These are phyloP conservation scores for Cryptoblepharus egeriae DNA, from an alignment of 2,797 vertebrate genomes.

Conservation along the genomic window DNA sequence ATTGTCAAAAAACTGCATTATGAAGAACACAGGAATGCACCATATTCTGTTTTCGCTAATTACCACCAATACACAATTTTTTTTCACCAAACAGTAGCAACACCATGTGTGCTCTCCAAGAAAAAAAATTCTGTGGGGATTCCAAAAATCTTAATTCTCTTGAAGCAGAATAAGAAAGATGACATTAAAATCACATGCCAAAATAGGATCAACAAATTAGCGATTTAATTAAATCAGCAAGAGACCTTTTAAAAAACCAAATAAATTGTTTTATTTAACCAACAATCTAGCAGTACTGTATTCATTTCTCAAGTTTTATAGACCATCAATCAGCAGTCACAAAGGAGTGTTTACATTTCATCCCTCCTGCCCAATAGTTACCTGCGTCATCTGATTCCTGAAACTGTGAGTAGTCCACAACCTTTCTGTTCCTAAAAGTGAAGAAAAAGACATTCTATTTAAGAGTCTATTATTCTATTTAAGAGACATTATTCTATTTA, in stretches of 20 bases:
- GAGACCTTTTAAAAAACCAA: no score
- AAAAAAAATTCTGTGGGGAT: slow-evolving; percentile 21
- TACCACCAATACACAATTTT: slow-evolving; percentile 14
- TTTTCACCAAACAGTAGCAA: slow-evolving; percentile 31
- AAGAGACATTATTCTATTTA: no score
- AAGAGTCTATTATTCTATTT: no score
- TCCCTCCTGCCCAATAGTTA: slow-evolving; percentile 67
- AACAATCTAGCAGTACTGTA: no score
- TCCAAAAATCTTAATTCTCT: slow-evolving; percentile 24
- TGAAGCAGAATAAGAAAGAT: neutral
- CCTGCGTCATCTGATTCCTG: slow-evolving; percentile 98
- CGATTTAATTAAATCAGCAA: no score
- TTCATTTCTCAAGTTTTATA: no score
- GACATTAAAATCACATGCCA: neutral
- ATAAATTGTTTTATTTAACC: no score
- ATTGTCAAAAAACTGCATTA: neutral
- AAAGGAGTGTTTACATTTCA: neutral
- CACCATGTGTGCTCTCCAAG: slow-evolving; percentile 14
- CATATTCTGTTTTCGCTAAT: slow-evolving; percentile 29
- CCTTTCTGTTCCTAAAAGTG: slow-evolving; percentile 93
- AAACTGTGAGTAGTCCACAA: slow-evolving; percentile 99
- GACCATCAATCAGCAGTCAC: neutral
- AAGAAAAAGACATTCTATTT: slow-evolving; percentile 25
- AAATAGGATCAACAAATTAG: neutral
- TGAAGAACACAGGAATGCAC: neutral